These are phyloP conservation scores for Acholoe squamosa DNA, from an alignment of 2,888 invertebrate genomes.

Conservation along the genomic window DNA sequence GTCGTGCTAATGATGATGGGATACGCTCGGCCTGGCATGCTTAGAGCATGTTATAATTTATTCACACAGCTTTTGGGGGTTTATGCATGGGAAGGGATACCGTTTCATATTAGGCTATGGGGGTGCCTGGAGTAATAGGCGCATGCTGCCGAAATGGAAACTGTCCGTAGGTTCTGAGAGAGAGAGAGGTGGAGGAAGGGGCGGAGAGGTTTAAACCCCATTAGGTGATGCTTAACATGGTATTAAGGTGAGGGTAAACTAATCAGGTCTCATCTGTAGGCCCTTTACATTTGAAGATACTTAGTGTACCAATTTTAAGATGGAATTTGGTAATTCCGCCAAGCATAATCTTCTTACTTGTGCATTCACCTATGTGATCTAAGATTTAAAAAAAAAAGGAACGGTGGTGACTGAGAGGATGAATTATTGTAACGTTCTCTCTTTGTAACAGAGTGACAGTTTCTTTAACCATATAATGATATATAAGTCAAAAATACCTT, in stretches of 20 bases:
- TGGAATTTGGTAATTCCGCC: no score
- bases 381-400: no score
- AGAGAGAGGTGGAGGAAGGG: background rate
- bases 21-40: background rate
- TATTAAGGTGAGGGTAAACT: background rate
- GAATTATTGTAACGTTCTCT: no score
- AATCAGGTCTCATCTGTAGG: background rate
- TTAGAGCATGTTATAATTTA: slow-evolving; percentile 3
- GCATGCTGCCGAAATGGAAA: background rate
- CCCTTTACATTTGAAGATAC: no score
- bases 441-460: no score
- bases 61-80: background rate
- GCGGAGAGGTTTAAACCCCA: background rate
- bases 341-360: no score
- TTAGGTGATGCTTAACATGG: background rate
- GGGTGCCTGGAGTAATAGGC: background rate
- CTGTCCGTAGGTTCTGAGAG: background rate
- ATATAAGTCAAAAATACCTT: no score
- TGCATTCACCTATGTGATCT: no score
- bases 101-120: background rate
- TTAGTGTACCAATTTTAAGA: no score
- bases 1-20: background rate
- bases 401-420: no score
- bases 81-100: background rate
- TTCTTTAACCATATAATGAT: no score